Evolutionary conservation across 2,888 invertebrate species (phyloP).

Genomic region (Plebejus melissa): DNA sequence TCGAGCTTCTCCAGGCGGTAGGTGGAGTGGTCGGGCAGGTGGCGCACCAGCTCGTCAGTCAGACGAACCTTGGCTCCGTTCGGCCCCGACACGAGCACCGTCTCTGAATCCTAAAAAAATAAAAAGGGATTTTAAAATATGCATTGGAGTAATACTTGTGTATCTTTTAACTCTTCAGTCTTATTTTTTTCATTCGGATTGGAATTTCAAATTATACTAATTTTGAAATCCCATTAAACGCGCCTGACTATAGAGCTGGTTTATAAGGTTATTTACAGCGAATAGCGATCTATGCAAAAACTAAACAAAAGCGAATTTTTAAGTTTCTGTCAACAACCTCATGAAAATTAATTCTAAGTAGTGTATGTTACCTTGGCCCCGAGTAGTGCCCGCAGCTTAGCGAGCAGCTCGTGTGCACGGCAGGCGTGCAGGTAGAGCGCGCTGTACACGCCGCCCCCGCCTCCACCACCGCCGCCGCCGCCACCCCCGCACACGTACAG

Average conservation of each 20-base stretch:
- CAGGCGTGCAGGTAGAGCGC: constrained; percentile 88
- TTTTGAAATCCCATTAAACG: too few species aligned
- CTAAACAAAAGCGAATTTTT: too few species aligned
- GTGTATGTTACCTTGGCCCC: constrained; percentile 30
- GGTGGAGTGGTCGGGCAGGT: constrained; percentile 84
- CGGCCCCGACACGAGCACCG: constrained; percentile 89
- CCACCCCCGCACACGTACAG: constrained; percentile 86
- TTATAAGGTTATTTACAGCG: too few species aligned
- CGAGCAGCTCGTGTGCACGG: constrained; percentile 81
- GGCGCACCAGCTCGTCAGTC: constrained; percentile 90
- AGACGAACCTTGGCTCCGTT: constrained; percentile 90
- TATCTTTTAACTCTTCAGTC: too few species aligned
- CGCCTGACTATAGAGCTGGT: too few species aligned
- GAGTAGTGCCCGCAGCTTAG: constrained; percentile 81
- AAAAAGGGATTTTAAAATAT: not conserved
- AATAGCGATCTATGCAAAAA: too few species aligned
- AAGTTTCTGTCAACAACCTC: too few species aligned
- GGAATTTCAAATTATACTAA: too few species aligned
- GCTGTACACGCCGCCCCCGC: constrained; percentile 78
- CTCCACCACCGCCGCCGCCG: constrained; percentile 32
- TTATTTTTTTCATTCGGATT: too few species aligned
- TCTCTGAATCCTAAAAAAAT: constrained; percentile 74
- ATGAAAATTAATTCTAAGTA: not conserved
- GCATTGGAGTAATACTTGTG: not conserved
- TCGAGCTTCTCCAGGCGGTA: constrained; percentile 58